Evolutionary conservation across 1,140 invertebrate genomes (phyloP).

Genomic region (Periplaneta americana): DNA sequence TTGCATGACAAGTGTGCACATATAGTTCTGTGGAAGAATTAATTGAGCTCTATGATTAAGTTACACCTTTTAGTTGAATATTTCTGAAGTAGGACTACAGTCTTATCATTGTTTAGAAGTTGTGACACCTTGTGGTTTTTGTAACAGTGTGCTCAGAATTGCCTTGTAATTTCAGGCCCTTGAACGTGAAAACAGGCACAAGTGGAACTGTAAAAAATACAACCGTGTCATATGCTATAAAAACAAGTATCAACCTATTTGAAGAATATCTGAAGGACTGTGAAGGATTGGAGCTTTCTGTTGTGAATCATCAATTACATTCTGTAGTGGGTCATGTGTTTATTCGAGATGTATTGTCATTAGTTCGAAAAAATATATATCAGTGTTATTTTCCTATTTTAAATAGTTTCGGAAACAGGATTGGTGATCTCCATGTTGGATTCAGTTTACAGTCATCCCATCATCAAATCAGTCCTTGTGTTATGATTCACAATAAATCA

Average conservation of each 20-base stretch:
- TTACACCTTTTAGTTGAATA: too few relatives aligned
- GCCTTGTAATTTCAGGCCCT: neutral
- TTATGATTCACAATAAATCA: too few relatives aligned
- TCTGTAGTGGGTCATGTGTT: neutral
- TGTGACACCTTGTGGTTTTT: neutral
- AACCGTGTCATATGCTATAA: conserved; percentile 31
- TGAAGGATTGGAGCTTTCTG: conserved; percentile 31
- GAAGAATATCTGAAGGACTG: conserved; percentile 39
- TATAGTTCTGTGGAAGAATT: too few relatives aligned
- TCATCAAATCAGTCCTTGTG: too few relatives aligned
- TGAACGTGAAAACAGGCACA: conserved; percentile 19
- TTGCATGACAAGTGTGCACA: too few relatives aligned
- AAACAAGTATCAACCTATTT: conserved; percentile 34
- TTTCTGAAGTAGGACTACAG: too few relatives aligned
- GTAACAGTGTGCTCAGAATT: neutral
- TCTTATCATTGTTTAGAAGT: too few relatives aligned
- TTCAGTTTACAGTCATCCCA: neutral
- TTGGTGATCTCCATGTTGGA: neutral
- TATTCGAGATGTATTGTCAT: neutral
- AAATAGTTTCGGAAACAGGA: conserved; percentile 27
- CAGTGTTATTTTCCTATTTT: neutral
- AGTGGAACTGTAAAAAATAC: conserved; percentile 22
- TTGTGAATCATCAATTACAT: conserved; percentile 27
- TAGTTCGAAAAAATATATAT: neutral
- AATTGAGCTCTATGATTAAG: too few relatives aligned